These are phyloP conservation scores for Elysia chlorotica DNA, from an alignment of 1,140 invertebrate genomes.

Conservation along the genomic window DNA sequence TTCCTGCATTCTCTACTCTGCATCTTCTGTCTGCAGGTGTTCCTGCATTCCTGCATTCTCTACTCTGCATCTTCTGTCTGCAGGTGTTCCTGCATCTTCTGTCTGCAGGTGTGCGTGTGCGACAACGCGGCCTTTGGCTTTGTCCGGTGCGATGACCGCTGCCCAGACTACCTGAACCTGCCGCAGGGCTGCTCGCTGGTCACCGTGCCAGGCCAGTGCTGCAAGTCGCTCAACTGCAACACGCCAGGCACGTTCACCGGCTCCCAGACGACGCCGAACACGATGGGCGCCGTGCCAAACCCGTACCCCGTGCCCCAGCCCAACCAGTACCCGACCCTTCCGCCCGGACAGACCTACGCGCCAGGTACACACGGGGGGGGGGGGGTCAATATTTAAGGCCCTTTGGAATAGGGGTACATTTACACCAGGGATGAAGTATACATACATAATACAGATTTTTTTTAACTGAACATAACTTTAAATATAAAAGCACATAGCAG, in stretches of 20 bases:
- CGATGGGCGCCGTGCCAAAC: slow-evolving; percentile 32
- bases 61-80: too few relatives aligned
- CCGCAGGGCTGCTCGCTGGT: slow-evolving; percentile 37
- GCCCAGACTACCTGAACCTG: slow-evolving; percentile 43
- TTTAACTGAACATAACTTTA: too few relatives aligned
- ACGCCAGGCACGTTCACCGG: slow-evolving; percentile 35
- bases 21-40: too few relatives aligned
- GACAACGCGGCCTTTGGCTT: slow-evolving; percentile 45
- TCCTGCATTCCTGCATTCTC: too few relatives aligned
- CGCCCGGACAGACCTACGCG: slow-evolving; percentile 36
- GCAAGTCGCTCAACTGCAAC: slow-evolving; percentile 37
- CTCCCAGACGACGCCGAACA: slow-evolving; percentile 33
- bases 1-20: too few relatives aligned
- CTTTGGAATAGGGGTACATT: too few relatives aligned
- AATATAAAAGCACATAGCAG: too few relatives aligned
- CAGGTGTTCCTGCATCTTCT: too few relatives aligned
- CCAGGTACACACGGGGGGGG: slow-evolving; percentile 26
- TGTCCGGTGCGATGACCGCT: slow-evolving; percentile 50
- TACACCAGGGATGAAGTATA: too few relatives aligned
- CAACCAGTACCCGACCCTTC: slow-evolving; percentile 28
- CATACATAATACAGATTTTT: too few relatives aligned
- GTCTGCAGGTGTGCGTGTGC: slow-evolving; percentile 38
- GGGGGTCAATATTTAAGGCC: slow-evolving; percentile 27
- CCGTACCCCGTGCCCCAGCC: slow-evolving; percentile 23
- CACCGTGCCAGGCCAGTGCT: slow-evolving; percentile 41